Conservation (phyloP, 30 jellyfish, hydroid and myxozoan genomes). For the Hydra vulgaris region DNA sequence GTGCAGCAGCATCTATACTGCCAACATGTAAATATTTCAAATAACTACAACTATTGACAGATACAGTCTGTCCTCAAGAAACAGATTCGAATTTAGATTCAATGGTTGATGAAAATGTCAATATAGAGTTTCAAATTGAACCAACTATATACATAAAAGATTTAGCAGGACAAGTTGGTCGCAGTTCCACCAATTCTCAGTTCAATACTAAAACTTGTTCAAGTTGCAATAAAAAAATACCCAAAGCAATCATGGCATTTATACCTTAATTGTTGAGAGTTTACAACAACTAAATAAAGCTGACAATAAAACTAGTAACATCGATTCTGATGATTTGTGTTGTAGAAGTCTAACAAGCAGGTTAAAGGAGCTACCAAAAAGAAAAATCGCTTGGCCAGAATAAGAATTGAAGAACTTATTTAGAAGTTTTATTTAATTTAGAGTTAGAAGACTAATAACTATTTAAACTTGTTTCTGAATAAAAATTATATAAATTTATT, state of each 20-base stretch:
- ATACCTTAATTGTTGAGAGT: not conserved
- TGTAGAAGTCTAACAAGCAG: not conserved
- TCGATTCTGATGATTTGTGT: not conserved
- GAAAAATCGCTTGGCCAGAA: not conserved
- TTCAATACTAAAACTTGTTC: not conserved
- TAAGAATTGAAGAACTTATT: not conserved
- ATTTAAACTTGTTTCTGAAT: no score
- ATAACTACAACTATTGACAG: constrained; percentile 44
- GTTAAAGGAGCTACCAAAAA: not conserved
- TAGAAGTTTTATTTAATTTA: not conserved
- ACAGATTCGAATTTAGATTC: constrained; percentile 7
- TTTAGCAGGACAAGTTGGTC: not conserved
- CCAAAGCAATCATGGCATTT: not conserved
- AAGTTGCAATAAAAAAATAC: not conserved
- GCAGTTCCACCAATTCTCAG: not conserved
- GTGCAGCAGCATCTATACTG: constrained; percentile 58
- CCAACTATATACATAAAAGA: not conserved
- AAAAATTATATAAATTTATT: no score
- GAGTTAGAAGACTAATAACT: not conserved
- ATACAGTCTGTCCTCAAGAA: constrained; percentile 12
- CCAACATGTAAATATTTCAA: constrained; percentile 61
- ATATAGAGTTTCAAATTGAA: not conserved
- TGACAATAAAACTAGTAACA: not conserved
- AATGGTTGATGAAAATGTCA: not conserved
- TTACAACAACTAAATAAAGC: not conserved